Evolutionary conservation across 2,113 vertebrate species (phyloP).

Genomic region (Vireo altiloquus): DNA sequence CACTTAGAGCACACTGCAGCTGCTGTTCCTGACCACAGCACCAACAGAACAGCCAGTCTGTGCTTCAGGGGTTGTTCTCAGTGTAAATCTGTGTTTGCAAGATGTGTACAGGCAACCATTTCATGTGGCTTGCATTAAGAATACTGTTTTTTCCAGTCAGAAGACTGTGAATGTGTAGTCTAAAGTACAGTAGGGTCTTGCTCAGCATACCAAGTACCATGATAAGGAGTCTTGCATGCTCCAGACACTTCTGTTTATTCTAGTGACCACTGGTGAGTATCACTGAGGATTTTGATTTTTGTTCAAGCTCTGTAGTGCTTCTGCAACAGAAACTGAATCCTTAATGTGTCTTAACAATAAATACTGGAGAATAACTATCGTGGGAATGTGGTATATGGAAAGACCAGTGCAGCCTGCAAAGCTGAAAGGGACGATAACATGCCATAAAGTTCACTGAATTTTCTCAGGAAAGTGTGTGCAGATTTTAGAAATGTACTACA

Average conservation of each 20-base stretch:
- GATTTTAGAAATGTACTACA: background rate
- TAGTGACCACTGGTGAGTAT: background rate
- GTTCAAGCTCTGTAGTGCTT: background rate
- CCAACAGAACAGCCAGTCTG: background rate
- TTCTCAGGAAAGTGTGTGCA: background rate
- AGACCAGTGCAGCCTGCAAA: background rate
- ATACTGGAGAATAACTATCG: background rate
- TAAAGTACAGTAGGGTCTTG: background rate
- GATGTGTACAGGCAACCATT: background rate
- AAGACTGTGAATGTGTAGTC: background rate
- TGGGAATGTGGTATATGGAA: background rate
- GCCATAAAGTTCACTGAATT: background rate
- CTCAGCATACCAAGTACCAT: background rate
- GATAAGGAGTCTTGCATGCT: background rate
- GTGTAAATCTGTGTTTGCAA: background rate
- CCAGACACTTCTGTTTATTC: background rate
- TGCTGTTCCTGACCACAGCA: background rate
- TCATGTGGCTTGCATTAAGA: background rate
- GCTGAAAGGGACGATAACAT: background rate
- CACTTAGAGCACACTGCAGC: background rate
- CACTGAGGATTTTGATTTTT: constrained; percentile 17
- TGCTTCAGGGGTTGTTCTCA: background rate
- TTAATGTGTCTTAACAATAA: background rate
- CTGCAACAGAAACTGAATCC: background rate
- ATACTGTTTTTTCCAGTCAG: background rate